phyloP scores from a whole-genome alignment of 2,113 vertebrate genomes.

The Chamaetylas fuelleborni region DNA sequence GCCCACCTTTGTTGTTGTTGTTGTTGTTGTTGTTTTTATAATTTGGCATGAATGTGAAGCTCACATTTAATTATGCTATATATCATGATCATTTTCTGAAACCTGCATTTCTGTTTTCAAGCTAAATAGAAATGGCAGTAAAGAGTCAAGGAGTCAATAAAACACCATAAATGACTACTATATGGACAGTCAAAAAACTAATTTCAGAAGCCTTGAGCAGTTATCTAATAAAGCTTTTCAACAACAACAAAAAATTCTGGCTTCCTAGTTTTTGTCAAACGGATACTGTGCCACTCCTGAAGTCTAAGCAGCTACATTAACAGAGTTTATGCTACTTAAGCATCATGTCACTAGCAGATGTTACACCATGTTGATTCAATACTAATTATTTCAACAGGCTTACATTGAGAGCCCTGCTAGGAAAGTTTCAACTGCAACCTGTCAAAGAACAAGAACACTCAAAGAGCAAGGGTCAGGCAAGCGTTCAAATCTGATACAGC shows the following conservation, averaged over 20 bases:
- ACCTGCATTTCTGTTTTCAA: background rate
- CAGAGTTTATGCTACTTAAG: background rate
- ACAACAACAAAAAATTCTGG: background rate
- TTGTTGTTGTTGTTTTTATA: background rate
- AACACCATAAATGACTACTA: background rate
- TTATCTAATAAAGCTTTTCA: background rate
- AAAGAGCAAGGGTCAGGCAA: accelerated
- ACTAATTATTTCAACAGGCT: background rate
- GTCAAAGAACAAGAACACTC: background rate
- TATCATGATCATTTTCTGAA: background rate
- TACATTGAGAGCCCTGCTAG: background rate
- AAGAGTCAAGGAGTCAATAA: background rate
- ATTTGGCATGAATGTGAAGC: background rate
- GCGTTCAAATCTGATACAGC: background rate
- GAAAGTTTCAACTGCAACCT: background rate
- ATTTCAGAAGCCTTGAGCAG: background rate
- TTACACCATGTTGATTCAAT: background rate
- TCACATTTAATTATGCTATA: background rate
- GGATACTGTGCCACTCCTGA: background rate
- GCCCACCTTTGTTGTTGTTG: too few species aligned
- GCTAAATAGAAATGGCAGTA: background rate
- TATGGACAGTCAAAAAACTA: too few species aligned
- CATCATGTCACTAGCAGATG: background rate
- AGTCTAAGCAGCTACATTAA: background rate
- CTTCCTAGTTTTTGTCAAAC: background rate